Percentiles rank a stretch among this genome's conserved stretches.
Evolutionary conservation across 2,797 vertebrate genomes (phyloP).

Genomic region (Darevskia mixta): DNA sequence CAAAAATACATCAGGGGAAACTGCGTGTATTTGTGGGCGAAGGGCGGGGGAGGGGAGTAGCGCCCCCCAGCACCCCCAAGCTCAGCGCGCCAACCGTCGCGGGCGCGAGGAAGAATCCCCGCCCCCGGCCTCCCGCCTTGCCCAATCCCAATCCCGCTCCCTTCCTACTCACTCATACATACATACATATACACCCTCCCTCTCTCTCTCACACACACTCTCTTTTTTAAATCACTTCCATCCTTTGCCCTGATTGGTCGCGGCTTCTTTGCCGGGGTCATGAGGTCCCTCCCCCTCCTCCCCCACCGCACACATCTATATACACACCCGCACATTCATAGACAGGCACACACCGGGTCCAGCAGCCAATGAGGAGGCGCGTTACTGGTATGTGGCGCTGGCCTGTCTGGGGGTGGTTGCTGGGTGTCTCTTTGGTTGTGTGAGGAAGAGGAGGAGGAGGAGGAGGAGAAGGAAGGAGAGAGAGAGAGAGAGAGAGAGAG

Average conservation of each 20-base stretch:
- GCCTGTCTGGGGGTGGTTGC: slow-evolving; percentile 70
- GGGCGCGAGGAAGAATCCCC: not conserved
- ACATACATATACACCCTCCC: not conserved
- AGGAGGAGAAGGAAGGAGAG: too few species aligned
- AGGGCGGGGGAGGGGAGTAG: too few species aligned
- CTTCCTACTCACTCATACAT: not conserved
- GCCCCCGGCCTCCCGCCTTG: not conserved
- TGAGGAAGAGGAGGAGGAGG: slow-evolving; percentile 46
- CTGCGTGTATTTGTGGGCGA: too few species aligned
- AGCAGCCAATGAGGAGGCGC: slow-evolving; percentile 69
- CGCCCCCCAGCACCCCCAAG: not conserved
- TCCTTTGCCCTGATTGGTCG: slow-evolving; percentile 61
- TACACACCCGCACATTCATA: not conserved
- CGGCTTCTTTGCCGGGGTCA: slow-evolving; percentile 42
- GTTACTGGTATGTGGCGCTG: slow-evolving; percentile 81
- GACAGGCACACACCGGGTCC: not conserved
- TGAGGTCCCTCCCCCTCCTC: not conserved
- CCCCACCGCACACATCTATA: not conserved
- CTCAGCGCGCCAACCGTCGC: not conserved
- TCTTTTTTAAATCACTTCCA: slow-evolving; percentile 54
- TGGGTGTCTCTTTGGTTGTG: slow-evolving; percentile 54
- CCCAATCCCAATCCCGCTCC: not conserved
- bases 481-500: not conserved
- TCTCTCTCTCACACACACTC: not conserved
- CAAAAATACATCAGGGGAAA: too few species aligned